Base-by-base conservation (phyloP, 2,113 vertebrate species). In the Epinephelus fuscoguttatus region DNA sequence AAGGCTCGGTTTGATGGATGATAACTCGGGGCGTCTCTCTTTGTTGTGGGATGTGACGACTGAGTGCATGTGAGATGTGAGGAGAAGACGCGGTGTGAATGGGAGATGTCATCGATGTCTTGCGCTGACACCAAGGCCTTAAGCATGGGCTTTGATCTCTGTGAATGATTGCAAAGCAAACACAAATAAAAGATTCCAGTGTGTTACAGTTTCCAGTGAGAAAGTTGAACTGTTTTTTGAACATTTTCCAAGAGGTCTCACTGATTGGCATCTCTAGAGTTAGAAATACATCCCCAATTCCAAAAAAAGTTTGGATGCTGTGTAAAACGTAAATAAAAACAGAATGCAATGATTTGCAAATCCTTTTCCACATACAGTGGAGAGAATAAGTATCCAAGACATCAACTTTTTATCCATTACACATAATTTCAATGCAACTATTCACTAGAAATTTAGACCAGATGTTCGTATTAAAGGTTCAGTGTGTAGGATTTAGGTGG, bases 31-130 rank as follows among this genome's bases (percentile, higher is more conserved):
- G 94, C 91, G 71, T 86, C 85, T 89, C 88, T 88, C 91, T 93
- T 93, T 94, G 94, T 94, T 92, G 91, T 93, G 92, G 82, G 84
- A 83, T 77, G 92, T 88, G 93, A 91, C 88, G 91, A 93, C 87
- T 85, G 90, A 91, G 89, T 84, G 87, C 84, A 64, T 89, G 92
- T 63, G 85, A 93, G 93, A 94, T 82, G 91, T 87, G 86, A 90
- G 88, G 86, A 82, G 89, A 85, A 86, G 90, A 84, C 85, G 71
- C 84, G 62, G 89, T 56, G 85, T 91, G 90, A 92, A 91, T 86
- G 86, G 93, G 50, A 92, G 81, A 90, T 91, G 90, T 90, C 91
- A 88, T 87, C 75, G 60, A 78, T 78, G 86, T 91, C 87, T 85
- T 42, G 74, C 55, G 70, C 80, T 89, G 91, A 93, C 85, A 86